Evolutionary conservation across 2,113 vertebrate genomes (phyloP), one percentile per base, ranked within the genome.

Genomic region (Eolophus roseicapilla): DNA sequence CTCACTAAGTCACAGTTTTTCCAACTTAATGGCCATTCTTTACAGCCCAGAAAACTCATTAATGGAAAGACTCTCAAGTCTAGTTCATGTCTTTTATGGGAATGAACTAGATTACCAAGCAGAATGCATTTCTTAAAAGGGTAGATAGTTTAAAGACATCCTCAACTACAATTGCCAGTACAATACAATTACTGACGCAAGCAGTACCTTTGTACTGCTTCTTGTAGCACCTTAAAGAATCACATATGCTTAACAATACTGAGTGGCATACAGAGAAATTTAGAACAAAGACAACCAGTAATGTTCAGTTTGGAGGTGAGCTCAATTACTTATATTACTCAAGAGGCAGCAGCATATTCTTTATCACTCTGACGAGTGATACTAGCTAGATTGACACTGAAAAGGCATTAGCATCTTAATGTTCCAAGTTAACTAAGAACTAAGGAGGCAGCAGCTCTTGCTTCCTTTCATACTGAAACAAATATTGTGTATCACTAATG

Each of bases 1-100:
- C 55, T 76, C 88, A 95, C 79, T 96, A 97, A 97, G 86, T 97
- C 96, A 98, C 97, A 98, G 12, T 90, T 97, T 95, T 88, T 94
- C 95, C n/a, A 75, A 82, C 78, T 82, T 96, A 97, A 97, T 77
- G 97, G 95, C 80, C 78, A 96, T 97, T 98, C 95, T 89, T 90
- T 95, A 97, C 91, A 93, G 92, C 49, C 85, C 33, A 19, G 90
- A 97, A 97, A 97, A 97, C 83, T 96, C 95, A 95, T 96, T 96
- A 96, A 91, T 80, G 24, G 78, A 65, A 79, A 93, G 41, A 88
- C 55, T 96, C 88, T 97, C 88, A 92, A 93, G 94, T 83, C 70
- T 69, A 86, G 80, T 94, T 82, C 69, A 94, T 83, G 77, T 95
- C 65, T 95, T 97, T 96, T 91, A 88, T 39, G 44, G 53, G 64